phyloP scores from a whole-genome alignment of 2,888 invertebrate species.

The Lissocephala sabroskyi region DNA sequence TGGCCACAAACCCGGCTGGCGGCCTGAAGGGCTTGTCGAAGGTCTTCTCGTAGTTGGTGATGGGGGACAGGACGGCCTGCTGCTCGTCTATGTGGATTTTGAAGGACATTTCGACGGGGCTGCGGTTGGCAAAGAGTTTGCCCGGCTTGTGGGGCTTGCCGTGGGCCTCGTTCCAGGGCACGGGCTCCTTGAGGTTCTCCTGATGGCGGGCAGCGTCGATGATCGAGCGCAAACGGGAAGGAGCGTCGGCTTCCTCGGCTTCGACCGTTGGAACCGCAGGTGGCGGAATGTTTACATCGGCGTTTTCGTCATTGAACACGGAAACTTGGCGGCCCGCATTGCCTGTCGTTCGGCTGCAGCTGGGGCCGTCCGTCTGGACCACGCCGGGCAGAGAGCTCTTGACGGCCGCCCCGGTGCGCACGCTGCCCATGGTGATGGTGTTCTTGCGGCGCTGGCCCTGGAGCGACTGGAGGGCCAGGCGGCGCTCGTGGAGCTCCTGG shows the following conservation, averaged over 20 bases:
- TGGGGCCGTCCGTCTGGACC: conserved; percentile 39
- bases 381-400: conserved; percentile 64
- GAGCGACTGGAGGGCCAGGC: conserved; percentile 84
- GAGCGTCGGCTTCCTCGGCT: conserved; percentile 10
- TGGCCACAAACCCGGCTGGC: conserved; percentile 46
- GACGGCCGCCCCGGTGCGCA: conserved; percentile 73
- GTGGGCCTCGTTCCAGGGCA: conserved; percentile 77
- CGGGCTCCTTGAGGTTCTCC: conserved; percentile 82
- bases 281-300: conserved; percentile 33
- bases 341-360: conserved; percentile 31
- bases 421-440: conserved; percentile 75
- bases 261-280: neutral
- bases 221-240: conserved; percentile 73
- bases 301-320: conserved; percentile 67
- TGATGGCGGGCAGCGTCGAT: conserved; percentile 76
- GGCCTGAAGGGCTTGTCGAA: conserved; percentile 48
- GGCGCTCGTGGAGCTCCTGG: conserved; percentile 79
- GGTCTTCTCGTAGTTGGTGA: conserved; percentile 33
- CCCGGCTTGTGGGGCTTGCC: conserved; percentile 45
- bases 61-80: conserved; percentile 29
- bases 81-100: conserved; percentile 67
- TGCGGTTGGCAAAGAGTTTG: conserved; percentile 43
- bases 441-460: conserved; percentile 76
- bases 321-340: conserved; percentile 37
- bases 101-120: conserved; percentile 52